phyloP scores from a whole-genome alignment of 2,797 vertebrate genomes.

The Sciurus carolinensis region DNA sequence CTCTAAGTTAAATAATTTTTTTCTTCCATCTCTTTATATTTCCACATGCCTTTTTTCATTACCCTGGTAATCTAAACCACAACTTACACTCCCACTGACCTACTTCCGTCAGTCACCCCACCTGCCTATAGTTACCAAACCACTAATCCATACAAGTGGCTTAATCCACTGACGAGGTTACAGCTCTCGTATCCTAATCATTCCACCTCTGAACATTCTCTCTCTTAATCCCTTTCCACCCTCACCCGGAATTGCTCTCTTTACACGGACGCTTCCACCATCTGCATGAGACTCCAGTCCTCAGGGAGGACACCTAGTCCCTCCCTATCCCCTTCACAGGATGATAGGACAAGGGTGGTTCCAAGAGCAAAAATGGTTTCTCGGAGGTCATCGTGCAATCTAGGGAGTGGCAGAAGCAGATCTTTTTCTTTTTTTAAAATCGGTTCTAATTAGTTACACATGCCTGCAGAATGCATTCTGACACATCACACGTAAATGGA shows the following conservation, averaged over 20 bases:
- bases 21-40: background rate
- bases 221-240: background rate
- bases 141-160: too few relatives aligned
- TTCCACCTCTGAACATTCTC: too few relatives aligned
- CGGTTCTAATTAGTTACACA: too few relatives aligned
- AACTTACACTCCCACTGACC: too few relatives aligned
- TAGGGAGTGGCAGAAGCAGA: background rate
- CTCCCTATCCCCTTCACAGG: background rate
- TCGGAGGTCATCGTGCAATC: background rate
- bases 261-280: background rate
- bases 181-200: too few relatives aligned
- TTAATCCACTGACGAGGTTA: too few relatives aligned
- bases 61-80: background rate
- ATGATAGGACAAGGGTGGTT: background rate
- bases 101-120: too few relatives aligned
- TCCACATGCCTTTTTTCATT: background rate
- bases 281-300: background rate
- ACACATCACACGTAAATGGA: too few relatives aligned
- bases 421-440: background rate
- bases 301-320: background rate
- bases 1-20: background rate
- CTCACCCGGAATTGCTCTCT: background rate
- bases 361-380: background rate
- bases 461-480: too few relatives aligned
- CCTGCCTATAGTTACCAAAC: too few relatives aligned